Conservation (phyloP, 2,888 invertebrate species). For the Nezara viridula region DNA sequence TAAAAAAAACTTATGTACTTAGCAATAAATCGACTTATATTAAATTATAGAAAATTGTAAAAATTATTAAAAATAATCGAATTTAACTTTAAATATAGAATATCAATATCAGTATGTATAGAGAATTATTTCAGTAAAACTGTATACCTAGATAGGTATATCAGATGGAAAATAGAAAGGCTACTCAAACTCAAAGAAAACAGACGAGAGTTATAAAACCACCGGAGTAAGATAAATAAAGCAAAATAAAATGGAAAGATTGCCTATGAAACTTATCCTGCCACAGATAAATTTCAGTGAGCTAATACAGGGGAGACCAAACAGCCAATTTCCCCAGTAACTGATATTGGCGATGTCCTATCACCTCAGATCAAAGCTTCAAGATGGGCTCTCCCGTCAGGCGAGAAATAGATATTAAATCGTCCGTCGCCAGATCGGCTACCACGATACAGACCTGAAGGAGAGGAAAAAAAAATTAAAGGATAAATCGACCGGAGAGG, state of each 20-base stretch:
- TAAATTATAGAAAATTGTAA: too few species aligned
- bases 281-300: slow-evolving; percentile 6
- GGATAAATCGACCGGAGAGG: neutral
- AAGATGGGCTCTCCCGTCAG: neutral
- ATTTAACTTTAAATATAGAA: too few species aligned
- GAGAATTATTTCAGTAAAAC: too few species aligned
- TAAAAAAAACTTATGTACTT: too few species aligned
- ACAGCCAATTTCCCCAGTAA: slow-evolving; percentile 35
- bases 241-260: neutral
- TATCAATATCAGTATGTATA: too few species aligned
- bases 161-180: neutral
- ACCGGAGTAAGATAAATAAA: neutral
- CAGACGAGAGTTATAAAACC: neutral
- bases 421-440: slow-evolving; percentile 14
- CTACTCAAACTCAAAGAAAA: neutral
- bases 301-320: neutral
- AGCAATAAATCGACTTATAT: too few species aligned
- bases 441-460: neutral
- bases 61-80: too few species aligned
- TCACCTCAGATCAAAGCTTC: slow-evolving; percentile 17
- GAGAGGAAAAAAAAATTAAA: slow-evolving; percentile 23
- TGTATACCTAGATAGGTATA: too few species aligned
- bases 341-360: slow-evolving; percentile 19
- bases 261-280: neutral
- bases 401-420: slow-evolving; percentile 37